Evolutionary conservation across 2,797 vertebrate genomes (phyloP), one percentile per base, ranked within the genome.

Genomic region (Sebastes taczanowskii): DNA sequence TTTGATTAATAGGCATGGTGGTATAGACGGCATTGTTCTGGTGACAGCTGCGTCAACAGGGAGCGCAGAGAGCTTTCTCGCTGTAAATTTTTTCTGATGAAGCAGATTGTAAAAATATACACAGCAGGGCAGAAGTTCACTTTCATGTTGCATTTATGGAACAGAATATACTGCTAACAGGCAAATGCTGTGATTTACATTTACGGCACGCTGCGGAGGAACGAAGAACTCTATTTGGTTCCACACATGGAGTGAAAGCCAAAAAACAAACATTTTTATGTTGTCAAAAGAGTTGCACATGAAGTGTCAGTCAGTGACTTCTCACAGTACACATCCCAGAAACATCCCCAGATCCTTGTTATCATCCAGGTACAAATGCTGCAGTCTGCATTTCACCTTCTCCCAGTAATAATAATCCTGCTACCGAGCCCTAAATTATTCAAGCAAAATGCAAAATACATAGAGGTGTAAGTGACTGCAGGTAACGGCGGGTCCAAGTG

Each of bases 1-100:
- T 78, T 77, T 91, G 91, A 93, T 89, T 91, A 83, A 91, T 90
- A 77, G 83, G 71, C 69, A 30, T 58, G 32, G 63, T 53, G 46
- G 67, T 76, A 38, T 69, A 73, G 59, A 74, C 71, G 64, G 67
- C 79, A 86, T 88, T 90, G 89, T 91, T 81, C 53, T 64, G 61
- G 81, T 78, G 89, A 88, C 84, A 88, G 89, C 85, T 83, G 78
- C 60, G 42, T 80, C 79, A 86, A 89, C 77, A 80, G 25, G 52
- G 56, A 71, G 58, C 74, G 30, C 71, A 11, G 29, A 60, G 73
- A 82, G 81, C 80, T 88, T 76, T 72, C 80, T 46, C 70, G 73
- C 81, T 78, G 58, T 85, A 82, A 53, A 85, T 81, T 61, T 42
- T 77, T 77, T 78, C 82, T 75, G 69, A 87, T 76, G 25, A 69